phyloP scores from a whole-genome alignment of 1,140 invertebrate genomes.

The Macrosteles quadrilineatus region DNA sequence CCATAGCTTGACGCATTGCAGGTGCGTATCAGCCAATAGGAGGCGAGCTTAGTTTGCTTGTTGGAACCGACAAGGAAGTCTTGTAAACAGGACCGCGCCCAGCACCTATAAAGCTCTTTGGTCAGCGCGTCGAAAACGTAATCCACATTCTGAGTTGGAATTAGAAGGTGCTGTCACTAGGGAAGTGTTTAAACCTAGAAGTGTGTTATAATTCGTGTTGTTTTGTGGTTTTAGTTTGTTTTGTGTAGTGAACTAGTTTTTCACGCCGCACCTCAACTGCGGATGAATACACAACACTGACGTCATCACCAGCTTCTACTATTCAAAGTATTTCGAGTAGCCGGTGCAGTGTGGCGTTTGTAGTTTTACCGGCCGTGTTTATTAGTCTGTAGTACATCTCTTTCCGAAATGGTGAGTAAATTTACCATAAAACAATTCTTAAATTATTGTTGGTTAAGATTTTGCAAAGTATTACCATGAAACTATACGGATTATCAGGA shows the following conservation, averaged over 20 bases:
- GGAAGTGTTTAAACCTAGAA: constrained; percentile 8
- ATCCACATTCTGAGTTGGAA: constrained; percentile 40
- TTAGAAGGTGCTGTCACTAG: constrained; percentile 29
- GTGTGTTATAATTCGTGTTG: constrained; percentile 19
- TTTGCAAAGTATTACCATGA: not conserved
- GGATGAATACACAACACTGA: constrained; percentile 44
- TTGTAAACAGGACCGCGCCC: constrained; percentile 66
- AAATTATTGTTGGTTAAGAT: not conserved
- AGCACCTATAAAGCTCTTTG: constrained; percentile 56
- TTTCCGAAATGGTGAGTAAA: constrained; percentile 43
- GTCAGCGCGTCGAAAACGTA: constrained; percentile 44
- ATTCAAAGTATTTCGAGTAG: constrained; percentile 44
- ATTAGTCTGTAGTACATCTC: constrained; percentile 42
- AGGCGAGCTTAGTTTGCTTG: constrained; percentile 43
- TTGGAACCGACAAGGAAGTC: constrained; percentile 50
- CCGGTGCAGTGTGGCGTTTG: constrained; percentile 44
- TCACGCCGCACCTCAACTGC: constrained; percentile 24
- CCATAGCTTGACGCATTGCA: constrained; percentile 73
- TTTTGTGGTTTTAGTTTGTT: constrained; percentile 22
- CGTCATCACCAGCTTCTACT: constrained; percentile 41
- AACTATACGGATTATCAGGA: not conserved
- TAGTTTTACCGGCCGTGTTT: constrained; percentile 43
- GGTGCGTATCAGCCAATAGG: constrained; percentile 73
- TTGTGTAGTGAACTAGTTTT: constrained; percentile 32
- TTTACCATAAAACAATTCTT: not conserved